Percentiles rank a stretch among this genome's conserved stretches.
These are phyloP conservation scores for Alsophila aescularia DNA, from an alignment of 2,888 invertebrate species.

Conservation along the genomic window DNA sequence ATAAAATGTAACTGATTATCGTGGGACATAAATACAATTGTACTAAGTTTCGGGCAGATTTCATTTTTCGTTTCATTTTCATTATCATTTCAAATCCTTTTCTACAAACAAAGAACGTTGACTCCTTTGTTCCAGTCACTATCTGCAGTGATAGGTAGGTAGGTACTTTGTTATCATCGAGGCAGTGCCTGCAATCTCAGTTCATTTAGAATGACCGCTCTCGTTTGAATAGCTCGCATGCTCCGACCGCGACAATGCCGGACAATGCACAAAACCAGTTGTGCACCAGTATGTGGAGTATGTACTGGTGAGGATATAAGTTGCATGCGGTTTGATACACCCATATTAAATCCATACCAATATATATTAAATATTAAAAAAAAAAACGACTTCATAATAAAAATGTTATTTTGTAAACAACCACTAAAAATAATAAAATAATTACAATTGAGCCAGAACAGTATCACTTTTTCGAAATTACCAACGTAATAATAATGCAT, in stretches of 20 bases:
- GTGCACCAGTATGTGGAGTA: slow-evolving; percentile 40
- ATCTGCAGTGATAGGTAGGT: not conserved
- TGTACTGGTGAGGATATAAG: slow-evolving; percentile 40
- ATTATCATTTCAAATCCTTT: not conserved
- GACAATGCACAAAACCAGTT: slow-evolving; percentile 70
- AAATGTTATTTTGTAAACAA: too few species aligned
- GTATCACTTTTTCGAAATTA: too few species aligned
- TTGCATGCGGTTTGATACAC: not conserved
- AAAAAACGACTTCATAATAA: too few species aligned
- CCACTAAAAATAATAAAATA: too few species aligned
- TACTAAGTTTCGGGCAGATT: not conserved
- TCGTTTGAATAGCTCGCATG: slow-evolving; percentile 54
- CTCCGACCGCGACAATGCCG: slow-evolving; percentile 56
- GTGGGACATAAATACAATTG: too few species aligned
- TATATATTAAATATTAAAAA: too few species aligned
- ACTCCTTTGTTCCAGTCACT: not conserved
- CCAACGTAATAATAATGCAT: too few species aligned
- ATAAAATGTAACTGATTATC: too few species aligned
- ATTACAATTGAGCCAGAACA: too few species aligned
- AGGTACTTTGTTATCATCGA: not conserved
- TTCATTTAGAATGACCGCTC: slow-evolving; percentile 51
- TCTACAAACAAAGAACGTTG: too few species aligned
- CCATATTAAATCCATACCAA: too few species aligned
- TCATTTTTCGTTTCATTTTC: not conserved
- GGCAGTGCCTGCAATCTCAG: slow-evolving; percentile 30